Evolutionary conservation across 2,888 invertebrate genomes (phyloP), one percentile per base, ranked within the genome.

Genomic region (Prenolepis imparis): DNA sequence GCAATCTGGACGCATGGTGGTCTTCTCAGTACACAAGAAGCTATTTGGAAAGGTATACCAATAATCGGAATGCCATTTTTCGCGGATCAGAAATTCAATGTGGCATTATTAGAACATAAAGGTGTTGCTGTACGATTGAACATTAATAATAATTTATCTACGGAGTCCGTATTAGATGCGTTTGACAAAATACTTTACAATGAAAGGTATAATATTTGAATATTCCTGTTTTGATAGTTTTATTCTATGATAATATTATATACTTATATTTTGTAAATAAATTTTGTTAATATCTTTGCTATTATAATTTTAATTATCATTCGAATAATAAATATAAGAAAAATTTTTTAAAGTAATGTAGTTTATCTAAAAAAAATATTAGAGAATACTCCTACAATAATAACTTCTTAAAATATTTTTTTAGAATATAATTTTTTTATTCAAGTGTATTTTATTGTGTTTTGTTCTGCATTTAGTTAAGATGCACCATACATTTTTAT

Each of bases 81-180:
- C 48, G 9, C 61, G 44, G 90, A 90, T 78, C 90, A 90, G 41
- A 57, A 44, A 21, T 5, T 15, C 3, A 82, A 92, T 87, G 86
- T 92, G 73, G 77, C 88, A 66, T 75, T 84, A n/a, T 64, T 87
- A 32, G 84, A 85, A 1, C 68, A 78, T 12, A 72, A 82, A 36
- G 91, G 90, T 0, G 87, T 85, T n/a, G 91, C 84, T 0, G 63
- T 88, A 9, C 84, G 67, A 1, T 67, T 92, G 5, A 88, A 91
- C 4, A 82, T 88, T 41, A 39, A 82, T 12, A 39, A 82, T 12
- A 82, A 77, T 15, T 78, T 92, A 0, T 86, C 90, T 0, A 88
- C 84, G 12, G 84, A 90, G 12, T 28, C 64, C 3, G 24, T 88
- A 9, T 32, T 82, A 59, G 39, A 80, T 8, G 89, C 88, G 0